A percentile compares a stretch with the other conserved stretches of the same genome.
These are phyloP conservation scores for Semaprochilodus insignis DNA, from an alignment of 2,797 vertebrate genomes.

Conservation along the genomic window DNA sequence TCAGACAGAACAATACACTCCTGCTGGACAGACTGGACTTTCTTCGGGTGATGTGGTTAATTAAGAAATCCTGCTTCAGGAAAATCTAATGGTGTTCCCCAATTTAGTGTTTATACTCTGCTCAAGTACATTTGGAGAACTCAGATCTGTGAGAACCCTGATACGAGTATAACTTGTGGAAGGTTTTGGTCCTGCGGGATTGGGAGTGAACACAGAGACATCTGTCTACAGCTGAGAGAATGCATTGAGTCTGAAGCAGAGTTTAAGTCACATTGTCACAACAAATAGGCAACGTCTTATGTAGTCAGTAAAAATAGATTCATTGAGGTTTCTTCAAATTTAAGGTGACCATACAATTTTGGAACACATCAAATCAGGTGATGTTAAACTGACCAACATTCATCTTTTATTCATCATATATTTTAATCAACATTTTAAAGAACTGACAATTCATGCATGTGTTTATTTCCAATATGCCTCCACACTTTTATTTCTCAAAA, in stretches of 20 bases:
- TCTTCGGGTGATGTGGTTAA: not conserved
- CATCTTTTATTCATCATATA: too few relatives aligned
- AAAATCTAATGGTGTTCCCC: not conserved
- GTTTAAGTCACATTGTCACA: not conserved
- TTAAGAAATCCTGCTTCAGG: not conserved
- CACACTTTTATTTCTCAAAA: slow-evolving; percentile 75
- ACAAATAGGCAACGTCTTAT: too few relatives aligned
- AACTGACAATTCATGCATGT: slow-evolving; percentile 45
- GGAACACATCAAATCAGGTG: not conserved
- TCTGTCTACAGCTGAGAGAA: not conserved
- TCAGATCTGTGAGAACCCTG: not conserved
- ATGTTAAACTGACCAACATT: not conserved
- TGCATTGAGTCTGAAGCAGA: not conserved
- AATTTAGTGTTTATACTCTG: not conserved
- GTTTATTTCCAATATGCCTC: slow-evolving; percentile 77
- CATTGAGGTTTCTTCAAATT: not conserved
- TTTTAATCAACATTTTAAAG: not conserved
- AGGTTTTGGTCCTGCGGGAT: not conserved
- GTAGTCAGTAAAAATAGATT: too few relatives aligned
- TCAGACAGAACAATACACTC: too few relatives aligned
- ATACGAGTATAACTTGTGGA: slow-evolving; percentile 7
- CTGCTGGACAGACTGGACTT: not conserved
- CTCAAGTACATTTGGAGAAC: not conserved
- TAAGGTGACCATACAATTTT: too few relatives aligned
- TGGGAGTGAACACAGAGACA: slow-evolving; percentile 10